Evolutionary conservation across 1,140 invertebrate genomes (phyloP).

Genomic region (Saccostrea glomerata): DNA sequence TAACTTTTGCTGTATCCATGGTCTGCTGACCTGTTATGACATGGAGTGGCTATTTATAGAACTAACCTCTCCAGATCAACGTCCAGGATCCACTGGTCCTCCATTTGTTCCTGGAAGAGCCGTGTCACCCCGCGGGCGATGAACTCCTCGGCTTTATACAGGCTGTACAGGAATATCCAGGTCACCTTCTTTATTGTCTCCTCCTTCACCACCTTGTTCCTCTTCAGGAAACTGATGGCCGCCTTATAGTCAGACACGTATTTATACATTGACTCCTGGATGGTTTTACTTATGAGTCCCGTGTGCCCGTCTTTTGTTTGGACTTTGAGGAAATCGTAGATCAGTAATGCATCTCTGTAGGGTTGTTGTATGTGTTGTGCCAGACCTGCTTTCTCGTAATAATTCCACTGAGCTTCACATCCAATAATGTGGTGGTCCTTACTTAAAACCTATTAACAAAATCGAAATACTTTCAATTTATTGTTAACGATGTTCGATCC

Average conservation of each 20-base stretch:
- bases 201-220: slow-evolving; percentile 60
- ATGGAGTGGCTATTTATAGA: not conserved
- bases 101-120: slow-evolving; percentile 55
- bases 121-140: slow-evolving; percentile 57
- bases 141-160: slow-evolving; percentile 69
- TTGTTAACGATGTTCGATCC: too few relatives aligned
- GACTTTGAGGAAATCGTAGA: slow-evolving; percentile 69
- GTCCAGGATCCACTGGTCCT: slow-evolving; percentile 56
- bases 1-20: too few relatives aligned
- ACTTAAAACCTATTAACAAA: slow-evolving; percentile 59
- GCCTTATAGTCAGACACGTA: slow-evolving; percentile 54
- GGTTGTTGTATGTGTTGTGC: slow-evolving; percentile 53
- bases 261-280: slow-evolving; percentile 38
- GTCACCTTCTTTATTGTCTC: slow-evolving; percentile 50
- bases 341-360: slow-evolving; percentile 64
- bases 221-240: slow-evolving; percentile 64
- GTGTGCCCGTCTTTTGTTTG: slow-evolving; percentile 68
- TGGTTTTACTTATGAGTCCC: slow-evolving; percentile 48
- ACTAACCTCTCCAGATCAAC: slow-evolving; percentile 65
- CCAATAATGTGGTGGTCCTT: slow-evolving; percentile 65
- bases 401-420: slow-evolving; percentile 61
- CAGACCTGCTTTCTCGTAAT: slow-evolving; percentile 57
- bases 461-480: not conserved
- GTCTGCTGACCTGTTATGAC: too few relatives aligned
- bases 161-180: slow-evolving; percentile 63